A percentile compares a stretch with the other conserved stretches of the same genome.
Conservation (phyloP, 2,113 vertebrate species). For the Columbina picui region DNA sequence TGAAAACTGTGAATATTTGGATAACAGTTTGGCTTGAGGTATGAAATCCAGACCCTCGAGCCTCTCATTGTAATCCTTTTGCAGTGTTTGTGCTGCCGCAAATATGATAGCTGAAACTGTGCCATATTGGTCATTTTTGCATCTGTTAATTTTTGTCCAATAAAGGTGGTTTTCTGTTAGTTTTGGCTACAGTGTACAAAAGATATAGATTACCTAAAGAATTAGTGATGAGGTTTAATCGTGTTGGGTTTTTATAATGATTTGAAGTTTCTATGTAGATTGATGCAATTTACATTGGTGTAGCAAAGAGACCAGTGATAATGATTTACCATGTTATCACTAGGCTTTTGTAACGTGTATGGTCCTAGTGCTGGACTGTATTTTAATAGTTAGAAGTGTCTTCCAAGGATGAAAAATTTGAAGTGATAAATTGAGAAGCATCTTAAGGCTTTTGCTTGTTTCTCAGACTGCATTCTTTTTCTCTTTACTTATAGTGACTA, state of each 20-base stretch:
- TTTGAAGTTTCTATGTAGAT: neutral
- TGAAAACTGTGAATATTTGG: constrained; percentile 22
- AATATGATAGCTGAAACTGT: neutral
- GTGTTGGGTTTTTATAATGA: neutral
- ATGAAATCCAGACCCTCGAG: constrained; percentile 33
- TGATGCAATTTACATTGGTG: neutral
- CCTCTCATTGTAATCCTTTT: constrained; percentile 4
- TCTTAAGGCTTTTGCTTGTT: neutral
- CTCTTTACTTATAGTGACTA: neutral
- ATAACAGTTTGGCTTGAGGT: constrained; percentile 49
- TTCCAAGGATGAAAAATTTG: neutral
- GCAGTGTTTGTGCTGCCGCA: neutral
- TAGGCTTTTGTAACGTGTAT: neutral
- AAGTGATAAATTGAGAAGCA: neutral
- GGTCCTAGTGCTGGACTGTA: neutral
- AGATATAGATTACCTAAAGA: neutral
- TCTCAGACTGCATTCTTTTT: neutral
- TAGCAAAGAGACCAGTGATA: neutral
- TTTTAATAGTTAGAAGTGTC: neutral
- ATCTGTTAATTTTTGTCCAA: constrained; percentile 32
- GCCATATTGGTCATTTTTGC: neutral
- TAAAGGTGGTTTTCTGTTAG: constrained; percentile 30
- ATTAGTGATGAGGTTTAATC: neutral
- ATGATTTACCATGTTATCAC: neutral
- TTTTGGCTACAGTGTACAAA: neutral